Evolutionary conservation across 1,140 invertebrate genomes (phyloP).

Genomic region (Dendrolimus punctatus): DNA sequence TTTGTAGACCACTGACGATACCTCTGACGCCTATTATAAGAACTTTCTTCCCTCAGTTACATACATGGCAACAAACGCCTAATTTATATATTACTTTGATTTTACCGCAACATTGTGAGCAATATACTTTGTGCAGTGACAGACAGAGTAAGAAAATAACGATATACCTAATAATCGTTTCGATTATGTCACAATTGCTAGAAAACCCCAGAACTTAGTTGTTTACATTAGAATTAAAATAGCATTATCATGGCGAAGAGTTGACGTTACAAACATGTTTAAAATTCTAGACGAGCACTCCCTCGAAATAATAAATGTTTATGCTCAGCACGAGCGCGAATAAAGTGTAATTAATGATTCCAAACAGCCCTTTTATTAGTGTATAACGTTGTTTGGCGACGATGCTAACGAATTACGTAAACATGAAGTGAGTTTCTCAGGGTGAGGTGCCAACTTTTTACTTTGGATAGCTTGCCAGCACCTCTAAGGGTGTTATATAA

Average conservation of each 20-base stretch:
- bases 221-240: neutral
- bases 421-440: constrained; percentile 11
- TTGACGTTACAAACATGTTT: constrained; percentile 16
- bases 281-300: constrained; percentile 18
- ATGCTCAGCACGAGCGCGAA: constrained; percentile 26
- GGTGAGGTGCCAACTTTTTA: constrained; percentile 5
- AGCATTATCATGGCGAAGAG: neutral
- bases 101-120: too few relatives aligned
- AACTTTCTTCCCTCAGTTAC: too few relatives aligned
- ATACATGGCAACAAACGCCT: too few relatives aligned
- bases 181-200: too few relatives aligned
- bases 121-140: too few relatives aligned
- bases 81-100: too few relatives aligned
- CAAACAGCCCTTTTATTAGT: constrained; percentile 42
- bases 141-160: too few relatives aligned
- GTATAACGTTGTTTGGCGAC: constrained; percentile 37
- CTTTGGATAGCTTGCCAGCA: too few relatives aligned
- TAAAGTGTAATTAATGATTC: constrained; percentile 43
- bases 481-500: too few relatives aligned
- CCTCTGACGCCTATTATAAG: too few relatives aligned
- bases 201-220: neutral
- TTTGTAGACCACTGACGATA: too few relatives aligned
- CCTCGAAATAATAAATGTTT: constrained; percentile 34
- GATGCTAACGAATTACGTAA: constrained; percentile 34
- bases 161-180: too few relatives aligned